Conservation (phyloP, 2,888 invertebrate genomes). For the Pseudococcus jackbeardsleyi region DNA sequence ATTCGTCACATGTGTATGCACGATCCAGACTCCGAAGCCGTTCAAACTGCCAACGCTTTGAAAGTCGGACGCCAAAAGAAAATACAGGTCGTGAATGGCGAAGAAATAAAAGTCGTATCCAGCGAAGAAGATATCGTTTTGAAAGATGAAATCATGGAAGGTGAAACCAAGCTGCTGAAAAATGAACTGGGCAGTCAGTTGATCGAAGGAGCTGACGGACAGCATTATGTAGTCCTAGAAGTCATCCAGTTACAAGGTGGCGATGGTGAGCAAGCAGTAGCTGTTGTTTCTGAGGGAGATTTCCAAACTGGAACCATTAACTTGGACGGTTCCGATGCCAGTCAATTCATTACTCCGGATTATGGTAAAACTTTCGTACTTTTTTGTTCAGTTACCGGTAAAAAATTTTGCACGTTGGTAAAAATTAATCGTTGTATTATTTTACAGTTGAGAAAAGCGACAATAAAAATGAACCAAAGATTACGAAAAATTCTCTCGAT, state of each 20-base stretch:
- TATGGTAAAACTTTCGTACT: constrained; percentile 2
- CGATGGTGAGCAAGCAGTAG: constrained; percentile 70
- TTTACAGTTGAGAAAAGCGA: neutral
- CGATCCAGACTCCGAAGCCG: constrained; percentile 85
- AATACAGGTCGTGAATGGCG: constrained; percentile 77
- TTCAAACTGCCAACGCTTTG: constrained; percentile 81
- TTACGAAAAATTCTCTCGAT: constrained; percentile 24
- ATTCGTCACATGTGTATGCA: constrained; percentile 93
- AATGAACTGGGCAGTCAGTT: constrained; percentile 73
- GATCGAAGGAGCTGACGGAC: constrained; percentile 81
- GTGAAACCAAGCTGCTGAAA: constrained; percentile 69
- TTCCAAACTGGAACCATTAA: constrained; percentile 27
- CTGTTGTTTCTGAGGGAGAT: constrained; percentile 72
- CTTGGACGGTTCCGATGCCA: neutral
- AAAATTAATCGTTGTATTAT: neutral
- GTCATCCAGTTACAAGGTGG: constrained; percentile 79
- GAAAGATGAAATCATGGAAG: constrained; percentile 69
- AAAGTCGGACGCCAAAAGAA: constrained; percentile 85
- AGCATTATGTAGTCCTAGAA: constrained; percentile 91
- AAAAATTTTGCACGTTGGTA: neutral
- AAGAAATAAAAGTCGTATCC: constrained; percentile 69
- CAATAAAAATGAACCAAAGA: neutral
- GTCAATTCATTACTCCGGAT: constrained; percentile 61
- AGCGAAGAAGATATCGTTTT: constrained; percentile 67
- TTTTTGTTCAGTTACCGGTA: neutral